Evolutionary conservation across 2,888 invertebrate genomes (phyloP), one percentile per base, ranked within the genome.

Genomic region (Phlogophora meticulosa): DNA sequence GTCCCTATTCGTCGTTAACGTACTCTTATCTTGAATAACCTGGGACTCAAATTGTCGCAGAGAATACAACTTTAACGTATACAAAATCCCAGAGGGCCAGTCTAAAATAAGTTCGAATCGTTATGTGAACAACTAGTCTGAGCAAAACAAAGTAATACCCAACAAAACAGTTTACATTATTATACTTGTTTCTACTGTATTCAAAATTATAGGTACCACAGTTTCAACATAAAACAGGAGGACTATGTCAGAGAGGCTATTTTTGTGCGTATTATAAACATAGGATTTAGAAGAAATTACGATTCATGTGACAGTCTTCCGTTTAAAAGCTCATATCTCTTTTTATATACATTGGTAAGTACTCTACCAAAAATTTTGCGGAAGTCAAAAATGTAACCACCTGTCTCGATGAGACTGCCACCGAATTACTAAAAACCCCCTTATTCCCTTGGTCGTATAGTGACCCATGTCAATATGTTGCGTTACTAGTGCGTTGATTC

Each of bases 51-150:
- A 60, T 61, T 49, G 38, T 76, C 45, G 15, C 20, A 48, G 42
- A 40, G 11, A 38, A 46, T 42, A 36, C 34, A 57, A 57, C 20
- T 64, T 72, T 20, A 17, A 24, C n/a, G 24, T 34, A 42, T 46
- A 68, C 43, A 46, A 59, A 67, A 59, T 62, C 68, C 51, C 75
- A 38, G 24, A 32, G 51, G 74, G 17, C 55, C 24, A 56, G 61
- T 73, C 68, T 56, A 34, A 73, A 78, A 78, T 73, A 76, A 73
- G 56, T 62, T 78, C 40, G 32, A 78, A 78, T 72, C 57, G 78
- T 72, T 66, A 71, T 24, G 17, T 36, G 43, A 78, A 61, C 60
- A 61, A 66, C 48, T 53, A 61, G 17, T 51, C 36, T 57, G 40
- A 22, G 5, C 46, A 22, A 69, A 71, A 57, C 68, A 65, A 81